Conservation (phyloP, 2,797 vertebrate species). For the Pelobates cultripes region DNA sequence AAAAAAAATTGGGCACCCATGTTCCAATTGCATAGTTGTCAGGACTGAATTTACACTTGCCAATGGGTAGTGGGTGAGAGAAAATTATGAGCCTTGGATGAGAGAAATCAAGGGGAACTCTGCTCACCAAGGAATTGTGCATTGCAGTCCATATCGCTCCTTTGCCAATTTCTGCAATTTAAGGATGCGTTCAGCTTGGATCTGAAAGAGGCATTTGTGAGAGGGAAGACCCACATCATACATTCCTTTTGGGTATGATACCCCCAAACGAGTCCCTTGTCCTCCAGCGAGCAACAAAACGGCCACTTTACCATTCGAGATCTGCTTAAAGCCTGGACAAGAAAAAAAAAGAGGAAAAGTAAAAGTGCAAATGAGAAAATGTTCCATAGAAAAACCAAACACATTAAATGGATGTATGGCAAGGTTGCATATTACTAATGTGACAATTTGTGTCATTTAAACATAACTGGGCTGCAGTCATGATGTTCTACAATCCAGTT, state of each 20-base stretch:
- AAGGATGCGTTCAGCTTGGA: constrained; percentile 92
- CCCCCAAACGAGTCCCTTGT: constrained; percentile 93
- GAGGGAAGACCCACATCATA: constrained; percentile 92
- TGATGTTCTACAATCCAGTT: too few relatives aligned
- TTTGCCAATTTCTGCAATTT: constrained; percentile 87
- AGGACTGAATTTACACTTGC: too few relatives aligned
- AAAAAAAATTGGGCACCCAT: too few relatives aligned
- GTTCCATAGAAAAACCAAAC: too few relatives aligned
- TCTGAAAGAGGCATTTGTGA: constrained; percentile 95
- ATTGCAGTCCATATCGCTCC: constrained; percentile 75
- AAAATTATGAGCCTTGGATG: too few relatives aligned
- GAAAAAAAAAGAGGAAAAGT: neutral
- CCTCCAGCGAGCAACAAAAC: constrained; percentile 89
- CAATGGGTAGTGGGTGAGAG: too few relatives aligned
- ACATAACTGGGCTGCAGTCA: too few relatives aligned
- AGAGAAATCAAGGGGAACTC: neutral
- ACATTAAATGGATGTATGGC: too few relatives aligned
- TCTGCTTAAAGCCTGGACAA: constrained; percentile 65
- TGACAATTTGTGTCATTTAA: too few relatives aligned
- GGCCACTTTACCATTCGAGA: constrained; percentile 85
- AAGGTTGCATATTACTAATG: too few relatives aligned
- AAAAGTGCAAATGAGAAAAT: too few relatives aligned
- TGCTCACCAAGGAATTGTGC: constrained; percentile 91
- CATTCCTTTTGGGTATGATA: constrained; percentile 96
- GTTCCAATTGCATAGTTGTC: too few relatives aligned